These are phyloP conservation scores for Polydrusus cervinus DNA, from an alignment of 2,888 invertebrate species.

Conservation along the genomic window DNA sequence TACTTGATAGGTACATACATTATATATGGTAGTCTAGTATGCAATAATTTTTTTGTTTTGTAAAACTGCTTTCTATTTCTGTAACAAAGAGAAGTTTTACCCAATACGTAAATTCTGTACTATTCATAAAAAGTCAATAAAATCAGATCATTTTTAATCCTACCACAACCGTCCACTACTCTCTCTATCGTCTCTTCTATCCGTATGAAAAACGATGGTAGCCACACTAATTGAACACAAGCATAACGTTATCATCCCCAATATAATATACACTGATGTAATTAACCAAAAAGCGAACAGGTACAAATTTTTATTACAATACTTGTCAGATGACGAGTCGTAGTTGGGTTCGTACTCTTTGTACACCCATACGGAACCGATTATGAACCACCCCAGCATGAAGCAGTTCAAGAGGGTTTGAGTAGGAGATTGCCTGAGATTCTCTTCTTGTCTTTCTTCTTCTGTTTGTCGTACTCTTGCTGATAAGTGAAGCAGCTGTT, in stretches of 20 bases:
- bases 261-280: constrained; percentile 77
- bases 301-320: constrained; percentile 80
- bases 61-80: too few species aligned
- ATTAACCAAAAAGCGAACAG: constrained; percentile 82
- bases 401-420: constrained; percentile 77
- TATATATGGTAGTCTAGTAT: too few species aligned
- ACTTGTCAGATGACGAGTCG: constrained; percentile 71
- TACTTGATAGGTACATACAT: too few species aligned
- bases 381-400: constrained; percentile 81
- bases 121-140: not conserved
- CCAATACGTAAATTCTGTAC: too few species aligned
- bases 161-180: constrained; percentile 19
- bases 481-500: constrained; percentile 76
- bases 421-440: constrained; percentile 73
- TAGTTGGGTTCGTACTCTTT: constrained; percentile 78
- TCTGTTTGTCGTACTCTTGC: constrained; percentile 74
- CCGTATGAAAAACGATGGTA: constrained; percentile 65
- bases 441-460: constrained; percentile 74
- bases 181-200: constrained; percentile 51
- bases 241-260: constrained; percentile 73
- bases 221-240: constrained; percentile 75
- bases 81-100: too few species aligned
- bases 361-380: constrained; percentile 83
- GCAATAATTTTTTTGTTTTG: too few species aligned
- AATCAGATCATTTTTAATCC: not conserved